These are phyloP conservation scores for Ischnura elegans DNA, from an alignment of 2,888 invertebrate species.

Conservation along the genomic window DNA sequence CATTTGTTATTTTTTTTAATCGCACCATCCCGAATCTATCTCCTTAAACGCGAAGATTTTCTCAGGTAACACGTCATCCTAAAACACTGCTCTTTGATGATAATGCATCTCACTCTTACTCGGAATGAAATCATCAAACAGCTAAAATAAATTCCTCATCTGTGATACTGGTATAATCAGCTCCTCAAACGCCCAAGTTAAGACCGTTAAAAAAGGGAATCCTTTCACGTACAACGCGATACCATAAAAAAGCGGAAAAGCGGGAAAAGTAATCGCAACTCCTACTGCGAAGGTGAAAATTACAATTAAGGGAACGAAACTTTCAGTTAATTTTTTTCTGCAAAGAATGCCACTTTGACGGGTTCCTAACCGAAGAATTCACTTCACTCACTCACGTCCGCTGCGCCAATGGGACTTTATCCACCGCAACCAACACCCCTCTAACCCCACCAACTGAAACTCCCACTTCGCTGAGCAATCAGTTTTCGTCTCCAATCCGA, in stretches of 20 bases:
- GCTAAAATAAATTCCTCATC: background rate
- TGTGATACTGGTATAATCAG: background rate
- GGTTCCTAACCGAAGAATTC: background rate
- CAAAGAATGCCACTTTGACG: background rate
- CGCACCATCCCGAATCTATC: too few species aligned
- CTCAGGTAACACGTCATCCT: background rate
- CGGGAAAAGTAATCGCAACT: too few species aligned
- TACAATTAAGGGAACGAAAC: background rate
- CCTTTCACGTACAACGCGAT: too few species aligned
- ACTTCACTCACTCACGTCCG: background rate
- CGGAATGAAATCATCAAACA: background rate
- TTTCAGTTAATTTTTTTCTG: background rate
- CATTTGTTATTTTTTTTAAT: too few species aligned
- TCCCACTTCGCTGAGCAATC: background rate
- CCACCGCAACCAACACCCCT: background rate
- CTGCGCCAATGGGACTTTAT: background rate
- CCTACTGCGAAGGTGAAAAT: background rate
- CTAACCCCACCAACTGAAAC: background rate
- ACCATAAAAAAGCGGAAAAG: too few species aligned
- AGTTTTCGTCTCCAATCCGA: background rate
- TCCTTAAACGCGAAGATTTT: too few species aligned
- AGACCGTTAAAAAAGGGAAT: background rate
- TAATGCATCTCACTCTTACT: background rate
- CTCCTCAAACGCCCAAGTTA: background rate
- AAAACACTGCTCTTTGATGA: background rate